Percentiles rank a stretch among this genome's conserved stretches.
Conservation (phyloP, 2,797 vertebrate genomes). For the Lepus oiostolus region DNA sequence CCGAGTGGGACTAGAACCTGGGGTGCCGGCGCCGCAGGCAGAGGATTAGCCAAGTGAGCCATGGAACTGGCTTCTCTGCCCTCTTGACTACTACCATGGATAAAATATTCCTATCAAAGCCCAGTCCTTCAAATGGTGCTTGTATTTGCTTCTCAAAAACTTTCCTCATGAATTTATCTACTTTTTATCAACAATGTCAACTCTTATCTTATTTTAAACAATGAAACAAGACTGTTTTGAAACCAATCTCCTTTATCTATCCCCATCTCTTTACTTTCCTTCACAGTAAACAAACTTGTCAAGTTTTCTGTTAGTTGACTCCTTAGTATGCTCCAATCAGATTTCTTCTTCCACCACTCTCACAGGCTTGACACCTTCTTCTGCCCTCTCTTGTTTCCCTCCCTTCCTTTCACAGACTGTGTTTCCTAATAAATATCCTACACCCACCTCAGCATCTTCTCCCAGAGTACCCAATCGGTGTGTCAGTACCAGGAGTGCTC, state of each 20-base stretch:
- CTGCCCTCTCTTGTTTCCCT: neutral
- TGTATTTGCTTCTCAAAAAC: neutral
- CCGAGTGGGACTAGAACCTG: too few species aligned
- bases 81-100: neutral
- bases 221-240: neutral
- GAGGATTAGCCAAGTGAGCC: too few species aligned
- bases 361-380: neutral
- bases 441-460: neutral
- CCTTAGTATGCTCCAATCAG: neutral
- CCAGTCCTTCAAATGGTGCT: neutral
- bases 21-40: too few species aligned
- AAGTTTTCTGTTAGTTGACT: neutral
- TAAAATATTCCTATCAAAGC: slow-evolving; percentile 29
- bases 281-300: neutral
- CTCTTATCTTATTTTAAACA: neutral
- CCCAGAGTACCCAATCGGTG: neutral
- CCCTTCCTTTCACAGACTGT: neutral
- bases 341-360: neutral
- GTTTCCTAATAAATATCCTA: neutral
- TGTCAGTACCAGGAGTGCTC: neutral
- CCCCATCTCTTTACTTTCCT: neutral
- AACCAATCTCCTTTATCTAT: neutral
- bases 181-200: neutral
- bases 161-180: neutral
- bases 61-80: too few species aligned